Base-by-base conservation (phyloP, 64 coral and sea anemone genomes). In the Montipora cactus region DNA sequence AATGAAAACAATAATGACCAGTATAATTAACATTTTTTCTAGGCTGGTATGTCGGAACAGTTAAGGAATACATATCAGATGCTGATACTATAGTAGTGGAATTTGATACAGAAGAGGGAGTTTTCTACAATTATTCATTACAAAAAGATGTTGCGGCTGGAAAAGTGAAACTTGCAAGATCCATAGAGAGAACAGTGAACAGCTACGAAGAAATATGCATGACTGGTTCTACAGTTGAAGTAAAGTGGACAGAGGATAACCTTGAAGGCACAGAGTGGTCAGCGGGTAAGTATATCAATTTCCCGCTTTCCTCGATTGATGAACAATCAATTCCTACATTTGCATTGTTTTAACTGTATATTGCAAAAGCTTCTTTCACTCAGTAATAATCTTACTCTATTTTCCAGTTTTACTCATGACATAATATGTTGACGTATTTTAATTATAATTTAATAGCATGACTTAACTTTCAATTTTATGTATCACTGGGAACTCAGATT, bases 161-260 rank as follows among this genome's bases (percentile, higher is more conserved):
- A 68, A 91, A 91, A 28, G 80, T 81, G 66, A 91, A 71, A 71
- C 79, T 57, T 58, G 64, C 90, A 90, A 91, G 70, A 70, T 55
- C 79, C 14, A 83, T 23, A 28, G 70, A 49, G 15, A 64, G 44
- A 28, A 91, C 23, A 81, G 16, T 91, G 19, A 80, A 79, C 51
- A 49, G 81, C 2, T 91, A 91, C 48, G 76, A 91, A 16, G 79
- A 80, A 74, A 20, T 59, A 15, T 74, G 50, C 22, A 16, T 50
- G 49, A 52, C 74, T 70, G 84, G 66, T 73, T 44, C 84, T 20
- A 55, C 10, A 67, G 18, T 87, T 45, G 44, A 87, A 71, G 62
- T 87, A 44, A 71, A 68, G 66, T 87, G 83, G 83, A 46, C 62
- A 12, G 28, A 87, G 68, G 62, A 87, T 50, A 68, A 87, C 23